Evolutionary conservation across 2,113 vertebrate genomes (phyloP).

Genomic region (Oryzias woworae): DNA sequence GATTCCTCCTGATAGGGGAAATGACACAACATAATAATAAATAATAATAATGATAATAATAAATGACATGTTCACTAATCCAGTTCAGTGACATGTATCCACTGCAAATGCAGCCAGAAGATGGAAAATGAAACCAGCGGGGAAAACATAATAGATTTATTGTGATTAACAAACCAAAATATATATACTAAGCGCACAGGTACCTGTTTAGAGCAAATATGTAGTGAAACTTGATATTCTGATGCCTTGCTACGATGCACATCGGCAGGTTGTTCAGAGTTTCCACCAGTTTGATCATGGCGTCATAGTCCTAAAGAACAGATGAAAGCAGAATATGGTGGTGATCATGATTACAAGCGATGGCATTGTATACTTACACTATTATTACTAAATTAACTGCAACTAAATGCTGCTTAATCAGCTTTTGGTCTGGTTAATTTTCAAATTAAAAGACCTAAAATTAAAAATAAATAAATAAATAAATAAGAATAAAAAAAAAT

Average conservation of each 20-base stretch:
- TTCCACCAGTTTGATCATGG: constrained; percentile 87
- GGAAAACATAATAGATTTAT: not conserved
- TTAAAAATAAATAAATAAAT: not conserved
- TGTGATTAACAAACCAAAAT: not conserved
- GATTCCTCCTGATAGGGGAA: constrained; percentile 79
- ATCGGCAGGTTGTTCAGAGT: constrained; percentile 84
- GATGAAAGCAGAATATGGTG: not conserved
- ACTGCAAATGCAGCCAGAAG: not conserved
- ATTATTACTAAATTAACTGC: too few species aligned
- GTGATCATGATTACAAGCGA: not conserved
- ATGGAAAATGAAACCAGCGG: not conserved
- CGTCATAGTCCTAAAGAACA: constrained; percentile 81
- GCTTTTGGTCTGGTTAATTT: too few species aligned
- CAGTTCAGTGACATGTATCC: too few species aligned
- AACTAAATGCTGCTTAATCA: too few species aligned
- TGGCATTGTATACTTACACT: too few species aligned
- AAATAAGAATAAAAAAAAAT: not conserved
- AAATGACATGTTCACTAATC: not conserved
- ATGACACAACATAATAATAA: not conserved
- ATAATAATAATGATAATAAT: too few species aligned
- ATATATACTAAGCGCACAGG: not conserved
- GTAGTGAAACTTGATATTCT: constrained; percentile 89
- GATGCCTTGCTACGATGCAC: constrained; percentile 80
- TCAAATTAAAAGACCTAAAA: too few species aligned
- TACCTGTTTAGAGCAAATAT: constrained; percentile 91